phyloP scores from a whole-genome alignment of 2,888 invertebrate species.

The Pristionchus arcanus region DNA sequence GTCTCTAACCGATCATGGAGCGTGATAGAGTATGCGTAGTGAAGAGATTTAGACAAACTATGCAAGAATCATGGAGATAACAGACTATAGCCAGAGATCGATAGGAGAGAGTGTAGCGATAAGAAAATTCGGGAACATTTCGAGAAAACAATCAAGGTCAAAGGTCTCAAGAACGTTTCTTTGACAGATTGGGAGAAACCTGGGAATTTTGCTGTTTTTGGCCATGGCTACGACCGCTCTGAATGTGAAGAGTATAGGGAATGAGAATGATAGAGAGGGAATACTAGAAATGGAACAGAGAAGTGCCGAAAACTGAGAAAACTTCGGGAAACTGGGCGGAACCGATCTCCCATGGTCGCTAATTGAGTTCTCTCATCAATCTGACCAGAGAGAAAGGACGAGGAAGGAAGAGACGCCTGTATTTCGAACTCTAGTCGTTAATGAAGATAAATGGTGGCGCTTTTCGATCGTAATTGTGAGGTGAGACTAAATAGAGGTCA shows the following conservation, averaged over 20 bases:
- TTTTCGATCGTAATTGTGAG: neutral
- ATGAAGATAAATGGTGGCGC: neutral
- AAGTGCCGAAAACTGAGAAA: too few species aligned
- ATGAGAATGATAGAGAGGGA: too few species aligned
- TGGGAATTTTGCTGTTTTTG: too few species aligned
- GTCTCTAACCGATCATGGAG: neutral
- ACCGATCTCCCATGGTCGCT: too few species aligned
- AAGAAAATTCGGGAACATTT: neutral
- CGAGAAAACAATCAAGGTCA: neutral
- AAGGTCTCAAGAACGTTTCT: neutral
- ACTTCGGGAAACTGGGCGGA: too few species aligned
- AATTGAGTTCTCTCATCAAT: too few species aligned
- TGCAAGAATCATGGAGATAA: neutral
- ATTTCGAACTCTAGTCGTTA: neutral
- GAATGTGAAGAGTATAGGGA: too few species aligned
- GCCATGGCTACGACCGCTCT: too few species aligned
- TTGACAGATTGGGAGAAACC: too few species aligned
- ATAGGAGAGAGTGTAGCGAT: neutral
- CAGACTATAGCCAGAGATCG: neutral
- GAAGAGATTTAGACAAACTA: neutral
- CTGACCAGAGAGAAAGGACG: neutral
- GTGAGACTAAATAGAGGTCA: neutral
- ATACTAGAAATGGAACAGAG: too few species aligned
- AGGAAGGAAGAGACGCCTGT: neutral
- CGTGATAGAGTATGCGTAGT: neutral